phyloP scores from a whole-genome alignment of 2,888 invertebrate species.

The Drosophila affinis region DNA sequence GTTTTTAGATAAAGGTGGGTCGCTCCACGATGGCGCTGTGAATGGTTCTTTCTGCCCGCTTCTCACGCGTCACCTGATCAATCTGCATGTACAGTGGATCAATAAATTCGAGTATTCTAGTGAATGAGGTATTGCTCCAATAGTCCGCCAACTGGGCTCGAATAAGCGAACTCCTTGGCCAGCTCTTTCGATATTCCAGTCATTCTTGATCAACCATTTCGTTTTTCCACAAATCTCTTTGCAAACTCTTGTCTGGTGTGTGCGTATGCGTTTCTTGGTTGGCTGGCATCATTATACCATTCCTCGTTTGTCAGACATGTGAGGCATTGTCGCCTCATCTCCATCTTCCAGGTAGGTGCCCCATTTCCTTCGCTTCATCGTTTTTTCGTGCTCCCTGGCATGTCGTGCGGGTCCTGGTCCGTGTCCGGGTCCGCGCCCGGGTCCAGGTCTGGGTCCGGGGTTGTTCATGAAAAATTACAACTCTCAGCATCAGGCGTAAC shows the following conservation, averaged over 20 bases:
- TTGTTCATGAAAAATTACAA: constrained; percentile 74
- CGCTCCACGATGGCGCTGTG: no score
- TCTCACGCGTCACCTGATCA: no score
- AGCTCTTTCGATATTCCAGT: no score
- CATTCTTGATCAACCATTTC: background rate
- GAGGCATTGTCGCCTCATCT: constrained; percentile 44
- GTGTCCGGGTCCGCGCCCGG: constrained; percentile 6
- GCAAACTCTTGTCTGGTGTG: constrained; percentile 57
- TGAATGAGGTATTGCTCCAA: background rate
- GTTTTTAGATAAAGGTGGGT: no score
- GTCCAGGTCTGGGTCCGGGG: constrained; percentile 14
- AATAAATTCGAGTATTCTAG: background rate
- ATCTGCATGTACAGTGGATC: no score
- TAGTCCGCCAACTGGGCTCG: no score
- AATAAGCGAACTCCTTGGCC: no score
- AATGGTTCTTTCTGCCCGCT: no score
- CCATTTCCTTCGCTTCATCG: background rate
- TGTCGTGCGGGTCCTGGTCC: constrained; percentile 29
- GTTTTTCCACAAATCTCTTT: background rate
- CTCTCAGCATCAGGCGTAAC: constrained; percentile 76
- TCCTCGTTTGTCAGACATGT: constrained; percentile 49
- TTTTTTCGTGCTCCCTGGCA: constrained; percentile 25
- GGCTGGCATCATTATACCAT: constrained; percentile 21
- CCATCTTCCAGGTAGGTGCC: constrained; percentile 30
- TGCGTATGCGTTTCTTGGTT: constrained; percentile 26